A percentile compares a stretch with the other conserved stretches of the same genome.
Conservation (phyloP, 1,140 invertebrate genomes). For the Copidosoma floridanum region DNA sequence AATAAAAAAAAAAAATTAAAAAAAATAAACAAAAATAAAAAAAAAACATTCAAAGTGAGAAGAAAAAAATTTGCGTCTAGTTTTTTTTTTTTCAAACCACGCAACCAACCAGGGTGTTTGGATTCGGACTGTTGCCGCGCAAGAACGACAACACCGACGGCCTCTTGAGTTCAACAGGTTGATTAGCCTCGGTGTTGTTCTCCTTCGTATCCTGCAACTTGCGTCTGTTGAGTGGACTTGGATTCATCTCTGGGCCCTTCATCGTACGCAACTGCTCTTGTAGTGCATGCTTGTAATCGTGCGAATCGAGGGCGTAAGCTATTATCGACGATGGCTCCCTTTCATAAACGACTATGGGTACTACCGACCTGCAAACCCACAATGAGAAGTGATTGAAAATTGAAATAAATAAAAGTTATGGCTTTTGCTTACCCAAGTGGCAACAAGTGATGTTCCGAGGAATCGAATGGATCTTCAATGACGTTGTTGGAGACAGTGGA, state of each 20-base stretch:
- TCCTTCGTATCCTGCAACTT: slow-evolving; percentile 53
- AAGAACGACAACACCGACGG: slow-evolving; percentile 56
- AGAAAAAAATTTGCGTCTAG: not conserved
- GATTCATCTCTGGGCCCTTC: slow-evolving; percentile 44
- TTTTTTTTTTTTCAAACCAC: too few relatives aligned
- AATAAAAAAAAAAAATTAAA: not conserved
- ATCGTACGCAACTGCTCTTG: slow-evolving; percentile 53
- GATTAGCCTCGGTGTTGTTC: slow-evolving; percentile 42
- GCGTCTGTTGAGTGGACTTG: slow-evolving; percentile 57
- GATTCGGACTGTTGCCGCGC: slow-evolving; percentile 49
- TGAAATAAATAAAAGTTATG: not conserved
- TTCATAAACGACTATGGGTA: slow-evolving; percentile 80
- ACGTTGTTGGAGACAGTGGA: slow-evolving; percentile 53
- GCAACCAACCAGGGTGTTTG: slow-evolving; percentile 14
- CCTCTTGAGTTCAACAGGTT: slow-evolving; percentile 51
- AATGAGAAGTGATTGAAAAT: not conserved
- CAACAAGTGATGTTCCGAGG: slow-evolving; percentile 51
- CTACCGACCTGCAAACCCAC: slow-evolving; percentile 54
- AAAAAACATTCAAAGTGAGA: not conserved
- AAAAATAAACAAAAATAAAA: not conserved
- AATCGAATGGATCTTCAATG: slow-evolving; percentile 53
- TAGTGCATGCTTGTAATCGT: slow-evolving; percentile 68
- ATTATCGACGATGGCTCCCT: slow-evolving; percentile 87
- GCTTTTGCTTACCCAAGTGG: slow-evolving; percentile 49
- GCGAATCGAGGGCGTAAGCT: slow-evolving; percentile 75